Evolutionary conservation across 2,888 invertebrate species (phyloP).

Genomic region (Myopa testacea): DNA sequence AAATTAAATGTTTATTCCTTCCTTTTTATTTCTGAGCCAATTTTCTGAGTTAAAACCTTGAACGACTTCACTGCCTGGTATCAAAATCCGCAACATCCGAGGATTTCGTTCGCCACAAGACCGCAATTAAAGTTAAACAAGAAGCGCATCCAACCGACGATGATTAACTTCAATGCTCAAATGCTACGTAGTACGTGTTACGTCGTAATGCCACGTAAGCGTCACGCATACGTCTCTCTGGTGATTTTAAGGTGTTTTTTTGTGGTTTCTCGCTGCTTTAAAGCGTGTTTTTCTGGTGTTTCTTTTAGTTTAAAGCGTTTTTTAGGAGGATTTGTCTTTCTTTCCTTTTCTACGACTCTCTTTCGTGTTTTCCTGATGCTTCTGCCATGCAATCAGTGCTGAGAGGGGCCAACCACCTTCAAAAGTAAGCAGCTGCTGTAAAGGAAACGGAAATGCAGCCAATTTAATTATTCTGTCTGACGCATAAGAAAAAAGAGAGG

Average conservation of each 20-base stretch:
- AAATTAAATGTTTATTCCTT: too few species aligned
- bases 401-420: background rate
- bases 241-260: background rate
- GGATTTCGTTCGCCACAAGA: too few species aligned
- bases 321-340: background rate
- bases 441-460: constrained; percentile 31
- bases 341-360: background rate
- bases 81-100: too few species aligned
- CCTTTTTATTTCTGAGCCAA: too few species aligned
- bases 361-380: background rate
- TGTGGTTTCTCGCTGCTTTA: background rate
- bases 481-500: background rate
- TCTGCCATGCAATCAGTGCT: background rate
- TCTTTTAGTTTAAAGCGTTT: too few species aligned
- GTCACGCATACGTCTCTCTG: background rate
- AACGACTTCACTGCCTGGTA: too few species aligned
- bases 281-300: too few species aligned
- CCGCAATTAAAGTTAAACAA: background rate
- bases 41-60: too few species aligned
- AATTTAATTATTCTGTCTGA: constrained; percentile 30
- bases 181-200: background rate
- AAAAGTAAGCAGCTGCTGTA: background rate
- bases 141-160: background rate
- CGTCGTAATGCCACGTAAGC: background rate
- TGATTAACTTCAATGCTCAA: background rate